These are phyloP conservation scores for Psittacula echo DNA, from an alignment of 2,797 vertebrate genomes.

Conservation along the genomic window DNA sequence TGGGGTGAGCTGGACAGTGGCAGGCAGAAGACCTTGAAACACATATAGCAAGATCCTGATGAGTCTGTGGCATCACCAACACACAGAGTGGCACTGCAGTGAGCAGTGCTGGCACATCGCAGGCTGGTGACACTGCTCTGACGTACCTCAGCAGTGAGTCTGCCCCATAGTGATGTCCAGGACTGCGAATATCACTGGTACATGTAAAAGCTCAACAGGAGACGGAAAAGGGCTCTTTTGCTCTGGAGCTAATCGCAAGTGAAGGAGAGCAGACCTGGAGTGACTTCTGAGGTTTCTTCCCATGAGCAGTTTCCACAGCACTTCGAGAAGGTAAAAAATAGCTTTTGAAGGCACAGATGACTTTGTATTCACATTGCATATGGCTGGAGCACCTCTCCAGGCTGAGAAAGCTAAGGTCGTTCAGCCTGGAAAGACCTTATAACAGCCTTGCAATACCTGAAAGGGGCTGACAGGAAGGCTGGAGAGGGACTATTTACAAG, in stretches of 20 bases:
- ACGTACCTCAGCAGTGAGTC: background rate
- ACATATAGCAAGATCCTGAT: background rate
- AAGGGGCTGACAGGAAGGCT: background rate
- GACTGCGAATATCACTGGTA: background rate
- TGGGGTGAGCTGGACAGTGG: background rate
- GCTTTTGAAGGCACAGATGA: background rate
- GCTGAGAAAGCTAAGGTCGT: background rate
- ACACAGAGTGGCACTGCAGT: accelerated
- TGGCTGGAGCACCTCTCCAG: background rate
- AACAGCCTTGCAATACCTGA: background rate
- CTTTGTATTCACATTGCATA: background rate
- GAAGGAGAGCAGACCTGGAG: background rate
- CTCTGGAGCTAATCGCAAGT: background rate
- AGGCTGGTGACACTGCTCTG: background rate
- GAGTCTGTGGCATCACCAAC: background rate
- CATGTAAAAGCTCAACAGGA: background rate
- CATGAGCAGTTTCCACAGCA: background rate
- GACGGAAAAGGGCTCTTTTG: background rate
- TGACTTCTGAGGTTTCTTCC: background rate
- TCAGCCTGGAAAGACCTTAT: background rate
- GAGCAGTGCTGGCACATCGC: accelerated
- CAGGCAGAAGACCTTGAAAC: background rate
- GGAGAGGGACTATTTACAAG: background rate
- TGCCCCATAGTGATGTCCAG: accelerated
- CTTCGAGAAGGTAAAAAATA: background rate